Evolutionary conservation across 2,888 invertebrate genomes (phyloP), one percentile per base, ranked within the genome.

Genomic region (Catotricha subobsoleta): DNA sequence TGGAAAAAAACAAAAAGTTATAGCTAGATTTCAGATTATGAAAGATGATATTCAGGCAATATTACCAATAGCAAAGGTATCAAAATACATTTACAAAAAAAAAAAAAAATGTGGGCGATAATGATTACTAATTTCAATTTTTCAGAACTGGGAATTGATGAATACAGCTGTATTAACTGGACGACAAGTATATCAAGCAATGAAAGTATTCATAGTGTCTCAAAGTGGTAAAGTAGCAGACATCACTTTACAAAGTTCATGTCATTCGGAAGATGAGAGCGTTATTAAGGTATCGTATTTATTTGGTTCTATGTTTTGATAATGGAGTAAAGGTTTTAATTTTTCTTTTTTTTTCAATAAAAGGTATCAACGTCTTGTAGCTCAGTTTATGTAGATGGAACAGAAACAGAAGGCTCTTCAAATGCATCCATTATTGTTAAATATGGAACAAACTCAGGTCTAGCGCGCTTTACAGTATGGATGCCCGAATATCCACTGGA

Each of bases 321-420:
- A 4, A 29, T 29, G n/a, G 15, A 28, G 28, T 13, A 5, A 7
- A 5, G 19, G 16, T 19, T 19, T 33, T 33, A 18, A 13, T 28
- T 28, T 29, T 30, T 30, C 30, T 8, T 7, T 15, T 29, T 29
- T 29, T n/a, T 29, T 29, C 29, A 29, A 29, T n/a, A 27, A 18
- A 39, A 94, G 92, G 92, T 94, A 20, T 88, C 92, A 4, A 84
- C 90, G 8, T 90, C 91, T 4, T 95, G 95, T 64, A 90, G 91
- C 51, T 88, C 88, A 15, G 91, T 95, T 3, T 95, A 92, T 64
- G 81, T 95, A 21, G 94, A 94, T 59, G 94, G 94, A 0, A 88
- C 91, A 6, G 94, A 95, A 65, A 83, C 86, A 45, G 74, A 90
- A 2, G 94, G 94, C 13, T 91, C 91, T 1, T 84, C 88, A 29